Percentiles rank a stretch among this genome's conserved stretches.
Evolutionary conservation across 1,140 invertebrate genomes (phyloP).

Genomic region (Saxidomus purpurata): DNA sequence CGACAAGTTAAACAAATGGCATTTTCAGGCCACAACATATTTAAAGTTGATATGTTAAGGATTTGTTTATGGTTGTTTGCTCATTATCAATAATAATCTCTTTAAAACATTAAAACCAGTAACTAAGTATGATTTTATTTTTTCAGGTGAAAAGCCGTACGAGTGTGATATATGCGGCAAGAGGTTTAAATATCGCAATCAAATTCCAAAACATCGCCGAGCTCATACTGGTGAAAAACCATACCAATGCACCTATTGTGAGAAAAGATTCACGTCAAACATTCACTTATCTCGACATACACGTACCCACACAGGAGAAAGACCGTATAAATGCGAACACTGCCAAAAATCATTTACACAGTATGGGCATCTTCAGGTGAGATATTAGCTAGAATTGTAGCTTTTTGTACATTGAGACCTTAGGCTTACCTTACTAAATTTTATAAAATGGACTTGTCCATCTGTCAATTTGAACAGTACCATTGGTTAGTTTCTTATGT

Average conservation of each 20-base stretch:
- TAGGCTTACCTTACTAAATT: too few relatives aligned
- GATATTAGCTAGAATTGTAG: too few relatives aligned
- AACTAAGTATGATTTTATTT: not conserved
- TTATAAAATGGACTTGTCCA: too few relatives aligned
- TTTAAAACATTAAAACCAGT: too few relatives aligned
- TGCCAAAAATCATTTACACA: conserved; percentile 64
- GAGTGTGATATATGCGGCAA: conserved; percentile 95
- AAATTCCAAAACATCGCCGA: conserved; percentile 56
- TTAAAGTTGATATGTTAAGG: too few relatives aligned
- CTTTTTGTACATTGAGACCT: too few relatives aligned
- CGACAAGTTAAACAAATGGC: too few relatives aligned
- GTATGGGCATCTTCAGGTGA: conserved; percentile 51
- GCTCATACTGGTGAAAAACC: conserved; percentile 75
- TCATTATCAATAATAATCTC: too few relatives aligned
- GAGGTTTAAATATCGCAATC: conserved; percentile 90
- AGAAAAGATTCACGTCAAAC: conserved; percentile 72
- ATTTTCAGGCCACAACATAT: too few relatives aligned
- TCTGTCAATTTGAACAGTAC: too few relatives aligned
- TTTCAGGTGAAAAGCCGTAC: conserved; percentile 93
- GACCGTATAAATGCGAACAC: conserved; percentile 74
- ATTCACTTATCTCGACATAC: conserved; percentile 70
- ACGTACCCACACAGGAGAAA: conserved; percentile 78
- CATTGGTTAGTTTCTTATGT: too few relatives aligned
- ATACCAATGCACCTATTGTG: conserved; percentile 74
- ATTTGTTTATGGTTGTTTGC: too few relatives aligned